Conservation (phyloP, 2,113 vertebrate species). For the Albula goreensis region DNA sequence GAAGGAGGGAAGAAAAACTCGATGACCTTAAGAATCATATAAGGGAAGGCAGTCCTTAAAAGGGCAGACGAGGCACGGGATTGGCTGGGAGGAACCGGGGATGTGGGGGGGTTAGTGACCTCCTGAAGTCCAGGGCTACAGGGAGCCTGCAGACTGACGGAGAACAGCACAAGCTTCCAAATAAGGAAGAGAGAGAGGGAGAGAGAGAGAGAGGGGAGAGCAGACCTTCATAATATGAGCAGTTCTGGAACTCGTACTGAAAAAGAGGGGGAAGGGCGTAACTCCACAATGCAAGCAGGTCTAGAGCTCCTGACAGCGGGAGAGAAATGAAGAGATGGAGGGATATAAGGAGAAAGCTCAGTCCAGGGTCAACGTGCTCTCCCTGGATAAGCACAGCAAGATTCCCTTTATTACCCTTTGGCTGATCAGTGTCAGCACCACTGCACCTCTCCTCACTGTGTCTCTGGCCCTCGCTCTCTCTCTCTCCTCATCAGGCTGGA, state of each 20-base stretch:
- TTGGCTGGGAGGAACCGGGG: conserved; percentile 59
- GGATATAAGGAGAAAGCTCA: conserved; percentile 18
- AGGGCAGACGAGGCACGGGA: conserved; percentile 75
- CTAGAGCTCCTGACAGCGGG: background rate
- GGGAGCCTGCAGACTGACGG: conserved; percentile 66
- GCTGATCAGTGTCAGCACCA: too few relatives aligned
- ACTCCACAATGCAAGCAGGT: background rate
- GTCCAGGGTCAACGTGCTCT: too few relatives aligned
- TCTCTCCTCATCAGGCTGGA: too few relatives aligned
- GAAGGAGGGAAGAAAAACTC: conserved; percentile 51
- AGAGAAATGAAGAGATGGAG: conserved; percentile 23
- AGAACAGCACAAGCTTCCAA: conserved; percentile 85
- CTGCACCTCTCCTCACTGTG: too few relatives aligned
- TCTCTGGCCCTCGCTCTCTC: too few relatives aligned
- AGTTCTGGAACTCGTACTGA: conserved; percentile 40
- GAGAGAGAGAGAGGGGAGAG: conserved; percentile 40
- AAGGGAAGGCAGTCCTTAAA: conserved; percentile 83
- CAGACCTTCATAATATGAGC: conserved; percentile 78
- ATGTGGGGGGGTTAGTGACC: conserved; percentile 69
- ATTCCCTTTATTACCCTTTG: too few relatives aligned
- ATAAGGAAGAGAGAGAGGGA: conserved; percentile 79
- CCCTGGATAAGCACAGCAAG: too few relatives aligned
- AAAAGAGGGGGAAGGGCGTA: conserved; percentile 26
- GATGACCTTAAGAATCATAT: conserved; percentile 53
- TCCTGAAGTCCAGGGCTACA: conserved; percentile 46